Evolutionary conservation across 2,888 invertebrate genomes (phyloP), one percentile per base, ranked within the genome.

Genomic region (Blastobasis adustella): DNA sequence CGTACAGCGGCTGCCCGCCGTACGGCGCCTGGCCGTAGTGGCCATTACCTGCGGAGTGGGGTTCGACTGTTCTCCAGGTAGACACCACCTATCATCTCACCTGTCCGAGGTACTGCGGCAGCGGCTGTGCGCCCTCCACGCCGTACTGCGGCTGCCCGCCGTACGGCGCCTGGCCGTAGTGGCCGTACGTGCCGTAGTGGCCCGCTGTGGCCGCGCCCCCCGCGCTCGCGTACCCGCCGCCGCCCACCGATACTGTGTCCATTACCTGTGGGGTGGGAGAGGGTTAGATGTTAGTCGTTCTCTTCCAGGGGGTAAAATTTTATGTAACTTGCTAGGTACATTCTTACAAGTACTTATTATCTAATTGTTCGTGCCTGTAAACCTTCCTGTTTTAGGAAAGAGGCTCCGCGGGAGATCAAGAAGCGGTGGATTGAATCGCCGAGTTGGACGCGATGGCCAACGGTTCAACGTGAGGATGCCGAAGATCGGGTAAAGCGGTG

Each of bases 51-150:
- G 63, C 8, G 6, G 36, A 36, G n/a, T n/a, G n/a, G n/a, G n/a
- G n/a, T n/a, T n/a, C 23, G 23, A 23, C 23, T 23, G 23, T 3
- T 2, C 23, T 3, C 3, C 23, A 23, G 23, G 1, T 1, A 23
- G 23, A 23, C 1, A 23, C 23, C 23, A 23, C 1, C 23, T 23
- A 23, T 23, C 23, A 23, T 53, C 66, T 58, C 43, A 88, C 89
- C 82, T 89, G 89, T 53, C 79, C 81, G 79, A 89, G 80, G 57
- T 89, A 89, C n/a, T 80, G 72, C 4, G 86, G 82, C 57, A 87
- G 83, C 59, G 84, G 89, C 53, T 68, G 78, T 54, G 71, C 80
- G 51, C 67, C 79, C 61, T 81, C 90, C 59, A 79, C 90, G 83
- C 81, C 82, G 67, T 81, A 90, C 4, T 77, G 83, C 0, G 87